A percentile compares a stretch with the other conserved stretches of the same genome.
phyloP scores from a whole-genome alignment of 2,797 vertebrate genomes.

The Peromyscus aztecus region DNA sequence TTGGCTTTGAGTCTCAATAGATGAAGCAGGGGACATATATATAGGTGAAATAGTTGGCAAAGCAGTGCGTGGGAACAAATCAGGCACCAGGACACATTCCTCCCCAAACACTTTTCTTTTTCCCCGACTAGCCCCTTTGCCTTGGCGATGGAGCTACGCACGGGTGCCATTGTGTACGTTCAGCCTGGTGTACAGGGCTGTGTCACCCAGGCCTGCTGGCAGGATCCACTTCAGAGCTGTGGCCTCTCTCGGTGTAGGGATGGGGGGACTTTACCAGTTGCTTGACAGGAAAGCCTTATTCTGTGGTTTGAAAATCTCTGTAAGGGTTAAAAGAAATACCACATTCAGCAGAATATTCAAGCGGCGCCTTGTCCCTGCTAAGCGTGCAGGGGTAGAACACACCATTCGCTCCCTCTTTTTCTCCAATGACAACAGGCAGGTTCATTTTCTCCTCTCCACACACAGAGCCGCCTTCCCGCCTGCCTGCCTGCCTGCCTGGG shows the following conservation, averaged over 20 bases:
- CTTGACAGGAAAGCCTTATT: not conserved
- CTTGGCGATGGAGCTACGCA: not conserved
- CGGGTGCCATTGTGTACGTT: not conserved
- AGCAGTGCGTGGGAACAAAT: not conserved
- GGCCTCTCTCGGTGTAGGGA: not conserved
- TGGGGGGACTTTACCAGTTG: slow-evolving; percentile 46
- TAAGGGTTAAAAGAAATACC: slow-evolving; percentile 79
- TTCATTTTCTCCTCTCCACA: slow-evolving; percentile 63
- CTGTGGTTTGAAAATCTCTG: not conserved
- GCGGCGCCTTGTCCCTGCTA: slow-evolving; percentile 65
- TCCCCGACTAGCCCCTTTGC: not conserved
- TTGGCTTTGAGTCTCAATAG: not conserved
- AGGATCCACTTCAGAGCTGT: not conserved
- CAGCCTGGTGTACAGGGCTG: not conserved
- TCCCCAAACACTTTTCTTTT: not conserved
- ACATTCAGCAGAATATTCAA: slow-evolving; percentile 81
- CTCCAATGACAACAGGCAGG: slow-evolving; percentile 48
- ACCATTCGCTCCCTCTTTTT: slow-evolving; percentile 57
- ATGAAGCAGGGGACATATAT: not conserved
- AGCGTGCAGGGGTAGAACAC: slow-evolving; percentile 48
- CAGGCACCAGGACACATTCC: not conserved
- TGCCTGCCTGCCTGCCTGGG: slow-evolving; percentile 62
- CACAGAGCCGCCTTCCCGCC: slow-evolving; percentile 23
- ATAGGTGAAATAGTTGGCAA: not conserved
- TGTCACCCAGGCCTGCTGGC: not conserved